phyloP scores from a whole-genome alignment of 2,888 invertebrate species.

The Andrena flavipes region DNA sequence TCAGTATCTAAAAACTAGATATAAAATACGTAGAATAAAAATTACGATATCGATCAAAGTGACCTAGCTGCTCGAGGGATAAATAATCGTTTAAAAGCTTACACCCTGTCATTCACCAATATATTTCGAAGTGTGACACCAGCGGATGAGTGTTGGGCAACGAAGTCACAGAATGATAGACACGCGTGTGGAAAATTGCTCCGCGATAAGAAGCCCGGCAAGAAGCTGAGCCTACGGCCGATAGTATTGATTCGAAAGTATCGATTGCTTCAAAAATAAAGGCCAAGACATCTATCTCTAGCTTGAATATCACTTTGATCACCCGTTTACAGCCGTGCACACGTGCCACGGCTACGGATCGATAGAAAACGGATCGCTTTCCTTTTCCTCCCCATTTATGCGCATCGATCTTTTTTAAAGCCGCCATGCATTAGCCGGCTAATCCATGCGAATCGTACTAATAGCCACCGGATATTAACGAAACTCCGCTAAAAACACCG shows the following conservation, averaged over 20 bases:
- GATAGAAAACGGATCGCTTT: conserved; percentile 62
- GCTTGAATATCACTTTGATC: conserved; percentile 58
- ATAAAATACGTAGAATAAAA: too few relatives aligned
- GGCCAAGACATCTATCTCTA: conserved; percentile 70
- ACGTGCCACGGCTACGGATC: conserved; percentile 38
- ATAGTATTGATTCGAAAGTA: conserved; percentile 77
- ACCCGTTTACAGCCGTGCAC: conserved; percentile 56
- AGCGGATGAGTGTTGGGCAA: not conserved
- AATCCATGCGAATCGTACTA: conserved; percentile 31
- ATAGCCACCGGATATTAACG: conserved; percentile 12
- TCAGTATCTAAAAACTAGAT: too few relatives aligned
- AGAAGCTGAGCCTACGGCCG: conserved; percentile 33
- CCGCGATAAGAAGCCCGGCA: conserved; percentile 23
- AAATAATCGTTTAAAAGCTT: not conserved
- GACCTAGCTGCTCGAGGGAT: too few relatives aligned
- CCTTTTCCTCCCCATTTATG: conserved; percentile 34
- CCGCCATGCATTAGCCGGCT: conserved; percentile 40
- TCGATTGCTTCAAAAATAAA: conserved; percentile 78
- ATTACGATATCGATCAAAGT: too few relatives aligned
- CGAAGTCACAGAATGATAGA: not conserved
- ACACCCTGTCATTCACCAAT: not conserved
- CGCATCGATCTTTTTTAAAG: conserved; percentile 57
- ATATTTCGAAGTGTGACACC: not conserved
- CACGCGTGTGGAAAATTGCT: not conserved
- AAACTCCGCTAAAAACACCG: conserved; percentile 4